phyloP scores from a whole-genome alignment of 2,113 vertebrate species.

The Potamarius usumacintae region DNA sequence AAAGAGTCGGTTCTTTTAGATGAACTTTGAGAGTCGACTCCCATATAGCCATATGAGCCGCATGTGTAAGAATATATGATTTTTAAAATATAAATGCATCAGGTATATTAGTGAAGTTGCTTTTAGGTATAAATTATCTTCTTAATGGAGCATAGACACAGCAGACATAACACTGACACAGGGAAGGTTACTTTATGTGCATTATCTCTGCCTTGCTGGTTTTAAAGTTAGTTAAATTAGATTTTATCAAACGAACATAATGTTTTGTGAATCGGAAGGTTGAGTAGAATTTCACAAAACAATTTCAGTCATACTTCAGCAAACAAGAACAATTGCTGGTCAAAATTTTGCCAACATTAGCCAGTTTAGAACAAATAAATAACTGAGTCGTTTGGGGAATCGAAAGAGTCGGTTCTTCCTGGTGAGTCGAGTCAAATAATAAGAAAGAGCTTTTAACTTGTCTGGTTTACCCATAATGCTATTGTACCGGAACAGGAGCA shows the following conservation, averaged over 20 bases:
- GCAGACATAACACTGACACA: background rate
- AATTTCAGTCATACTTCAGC: background rate
- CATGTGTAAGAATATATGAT: background rate
- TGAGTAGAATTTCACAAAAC: background rate
- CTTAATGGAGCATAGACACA: background rate
- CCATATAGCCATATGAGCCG: background rate
- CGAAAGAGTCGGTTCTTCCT: background rate
- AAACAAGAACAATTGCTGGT: background rate
- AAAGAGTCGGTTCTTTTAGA: background rate
- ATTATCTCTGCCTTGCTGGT: background rate
- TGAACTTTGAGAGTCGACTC: background rate
- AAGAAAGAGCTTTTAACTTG: background rate
- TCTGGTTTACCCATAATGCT: background rate
- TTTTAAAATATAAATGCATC: background rate
- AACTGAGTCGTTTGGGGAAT: background rate
- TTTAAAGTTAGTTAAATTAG: background rate
- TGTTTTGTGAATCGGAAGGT: background rate
- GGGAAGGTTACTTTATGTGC: background rate
- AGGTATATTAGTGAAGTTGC: background rate
- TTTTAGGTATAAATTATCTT: background rate
- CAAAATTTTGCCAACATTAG: background rate
- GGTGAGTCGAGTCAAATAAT: background rate
- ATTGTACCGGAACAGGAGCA: background rate
- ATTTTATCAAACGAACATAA: background rate
- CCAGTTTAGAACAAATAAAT: background rate